A percentile compares a stretch with the other conserved stretches of the same genome.
phyloP scores from a whole-genome alignment of 2,888 invertebrate species.

The Lochmaea capreae region DNA sequence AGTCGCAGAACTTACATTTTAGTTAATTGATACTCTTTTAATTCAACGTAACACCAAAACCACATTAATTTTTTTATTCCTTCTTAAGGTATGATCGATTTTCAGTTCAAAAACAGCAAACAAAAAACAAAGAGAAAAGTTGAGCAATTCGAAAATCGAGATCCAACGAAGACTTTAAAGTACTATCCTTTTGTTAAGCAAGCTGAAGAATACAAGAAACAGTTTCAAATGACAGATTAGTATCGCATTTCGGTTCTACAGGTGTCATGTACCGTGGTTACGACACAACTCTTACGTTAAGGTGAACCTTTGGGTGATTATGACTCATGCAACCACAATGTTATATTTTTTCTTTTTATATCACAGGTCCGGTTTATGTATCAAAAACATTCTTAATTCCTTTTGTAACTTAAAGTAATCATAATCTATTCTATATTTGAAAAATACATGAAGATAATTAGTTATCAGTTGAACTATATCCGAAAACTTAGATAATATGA shows the following conservation, averaged over 20 bases:
- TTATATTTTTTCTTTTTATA: background rate
- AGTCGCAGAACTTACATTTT: background rate
- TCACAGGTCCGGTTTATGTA: background rate
- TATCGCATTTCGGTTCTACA: constrained; percentile 55
- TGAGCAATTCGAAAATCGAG: constrained; percentile 45
- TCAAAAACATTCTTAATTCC: background rate
- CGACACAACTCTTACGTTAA: constrained; percentile 34
- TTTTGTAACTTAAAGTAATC: background rate
- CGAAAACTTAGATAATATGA: too few relatives aligned
- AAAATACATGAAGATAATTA: too few relatives aligned
- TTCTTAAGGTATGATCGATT: constrained; percentile 34
- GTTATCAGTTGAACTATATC: too few relatives aligned
- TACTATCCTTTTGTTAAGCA: constrained; percentile 50
- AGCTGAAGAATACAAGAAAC: constrained; percentile 49
- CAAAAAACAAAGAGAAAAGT: constrained; percentile 20
- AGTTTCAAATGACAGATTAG: constrained; percentile 51
- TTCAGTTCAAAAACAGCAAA: constrained; percentile 42
- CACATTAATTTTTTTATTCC: constrained; percentile 7
- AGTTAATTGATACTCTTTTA: background rate
- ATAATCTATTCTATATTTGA: background rate
- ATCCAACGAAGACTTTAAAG: constrained; percentile 55
- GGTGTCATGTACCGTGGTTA: constrained; percentile 53
- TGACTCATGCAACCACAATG: constrained; percentile 22
- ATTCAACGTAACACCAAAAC: constrained; percentile 6
- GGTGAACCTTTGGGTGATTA: constrained; percentile 22